These are phyloP conservation scores for Picathartes gymnocephalus DNA, from an alignment of 2,113 vertebrate genomes.

Conservation along the genomic window DNA sequence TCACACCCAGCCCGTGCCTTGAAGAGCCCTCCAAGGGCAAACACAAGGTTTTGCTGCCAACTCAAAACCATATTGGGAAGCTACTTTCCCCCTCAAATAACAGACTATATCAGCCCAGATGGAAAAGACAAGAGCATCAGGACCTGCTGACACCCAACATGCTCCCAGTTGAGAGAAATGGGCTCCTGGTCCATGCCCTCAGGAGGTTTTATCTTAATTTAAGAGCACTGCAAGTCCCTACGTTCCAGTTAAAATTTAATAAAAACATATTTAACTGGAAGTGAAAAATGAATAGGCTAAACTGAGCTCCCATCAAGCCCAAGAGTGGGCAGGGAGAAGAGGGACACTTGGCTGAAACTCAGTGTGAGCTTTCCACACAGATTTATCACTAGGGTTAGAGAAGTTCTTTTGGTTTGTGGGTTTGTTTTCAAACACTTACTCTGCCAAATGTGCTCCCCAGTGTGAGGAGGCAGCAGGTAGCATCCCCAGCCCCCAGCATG, in stretches of 20 bases:
- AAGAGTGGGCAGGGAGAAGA: not conserved
- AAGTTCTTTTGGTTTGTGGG: not conserved
- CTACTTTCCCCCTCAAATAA: not conserved
- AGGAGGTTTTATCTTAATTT: not conserved
- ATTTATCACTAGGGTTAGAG: not conserved
- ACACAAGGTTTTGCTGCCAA: not conserved
- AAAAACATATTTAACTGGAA: not conserved
- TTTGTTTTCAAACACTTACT: not conserved
- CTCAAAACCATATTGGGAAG: not conserved
- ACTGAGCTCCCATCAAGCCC: not conserved
- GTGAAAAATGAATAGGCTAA: not conserved
- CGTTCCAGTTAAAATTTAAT: not conserved
- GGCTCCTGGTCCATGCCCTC: not conserved
- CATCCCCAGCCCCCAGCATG: not conserved
- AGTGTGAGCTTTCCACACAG: not conserved
- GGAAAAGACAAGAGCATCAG: not conserved
- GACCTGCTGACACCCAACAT: not conserved
- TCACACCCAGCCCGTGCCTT: not conserved
- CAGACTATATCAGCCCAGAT: fast-evolving
- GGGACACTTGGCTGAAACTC: not conserved
- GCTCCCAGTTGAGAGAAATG: not conserved
- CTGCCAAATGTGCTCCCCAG: not conserved
- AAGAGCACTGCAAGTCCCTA: not conserved
- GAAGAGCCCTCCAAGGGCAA: not conserved
- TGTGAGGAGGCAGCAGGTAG: not conserved